Evolutionary conservation across 2,113 vertebrate species (phyloP), one percentile per base, ranked within the genome.

Genomic region (Raja brachyura): DNA sequence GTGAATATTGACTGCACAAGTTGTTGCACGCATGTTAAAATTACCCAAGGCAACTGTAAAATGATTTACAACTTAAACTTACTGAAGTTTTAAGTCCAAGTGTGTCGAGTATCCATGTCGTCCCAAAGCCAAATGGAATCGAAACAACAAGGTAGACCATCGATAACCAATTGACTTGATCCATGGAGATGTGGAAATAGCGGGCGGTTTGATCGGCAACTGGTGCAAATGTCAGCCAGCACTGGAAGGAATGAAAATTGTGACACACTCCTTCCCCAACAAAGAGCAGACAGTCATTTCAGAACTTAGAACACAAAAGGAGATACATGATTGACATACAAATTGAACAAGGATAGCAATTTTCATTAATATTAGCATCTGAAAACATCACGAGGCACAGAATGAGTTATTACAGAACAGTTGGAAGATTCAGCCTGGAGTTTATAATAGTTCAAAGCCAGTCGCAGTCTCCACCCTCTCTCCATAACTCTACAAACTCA

Each of bases 191-290:
- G 0, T 86, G 7, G 94, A 98, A 96, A 94, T 94, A 96, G 93
- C 93, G 78, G 76, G 98, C 97, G 0, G 96, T 94, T 94, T 95
- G 95, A 93, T 98, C 96, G 0, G 98, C 98, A 92, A 99, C 97
- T 0, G 98, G 98, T 2, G 99, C 98, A 83, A 99, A 99, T 0
- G 97, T 98, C 95, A 99, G 96, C 98, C 99, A 99, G 39, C 97
- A 63, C 99, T 99, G 95, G 56, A 93, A 54, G 93, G 28, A 93
- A 93, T 75, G 93, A 6, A 10, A 0, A 77, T 81, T 75, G 28
- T 88, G n/a, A 93, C 79, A 25, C 6, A 83, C 7, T 68, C 8
- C 48, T 61, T 54, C 8, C 10, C 73, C 25, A 4, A 73, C 33
- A 4, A 28, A 74, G 54, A 76, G 33, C 11, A 25, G 13, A 93